Conservation (phyloP, 2,797 vertebrate species). For the Dendrocincla tyrannina region DNA sequence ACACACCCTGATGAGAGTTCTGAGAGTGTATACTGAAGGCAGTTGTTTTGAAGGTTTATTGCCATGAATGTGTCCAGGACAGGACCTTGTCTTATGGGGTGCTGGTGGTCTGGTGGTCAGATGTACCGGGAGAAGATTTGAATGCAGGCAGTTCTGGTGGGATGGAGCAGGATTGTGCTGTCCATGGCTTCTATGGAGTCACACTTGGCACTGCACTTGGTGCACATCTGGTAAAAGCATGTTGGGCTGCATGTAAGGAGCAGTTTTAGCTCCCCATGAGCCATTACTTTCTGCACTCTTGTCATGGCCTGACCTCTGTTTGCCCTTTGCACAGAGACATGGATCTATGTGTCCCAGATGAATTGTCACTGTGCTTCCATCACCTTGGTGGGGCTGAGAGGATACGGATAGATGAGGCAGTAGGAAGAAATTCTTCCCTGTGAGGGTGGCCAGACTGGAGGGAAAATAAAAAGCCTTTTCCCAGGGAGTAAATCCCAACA, state of each 20-base stretch:
- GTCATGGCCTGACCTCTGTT: background rate
- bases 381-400: background rate
- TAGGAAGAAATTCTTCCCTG: background rate
- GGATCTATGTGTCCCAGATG: background rate
- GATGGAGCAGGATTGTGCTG: background rate
- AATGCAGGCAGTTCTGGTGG: background rate
- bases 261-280: background rate
- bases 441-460: background rate
- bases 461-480: too few species aligned
- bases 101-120: background rate
- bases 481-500: too few species aligned
- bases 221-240: background rate
- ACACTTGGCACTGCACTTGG: background rate
- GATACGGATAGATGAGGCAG: background rate
- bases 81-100: background rate
- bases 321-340: background rate
- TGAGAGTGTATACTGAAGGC: background rate
- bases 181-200: background rate
- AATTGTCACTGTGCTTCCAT: background rate
- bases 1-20: accelerated
- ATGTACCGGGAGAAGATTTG: background rate
- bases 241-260: accelerated
- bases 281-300: background rate
- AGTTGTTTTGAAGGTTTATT: background rate
- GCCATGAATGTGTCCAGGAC: background rate